phyloP scores from a whole-genome alignment of 2,797 vertebrate genomes.

The Vespertilio murinus region DNA sequence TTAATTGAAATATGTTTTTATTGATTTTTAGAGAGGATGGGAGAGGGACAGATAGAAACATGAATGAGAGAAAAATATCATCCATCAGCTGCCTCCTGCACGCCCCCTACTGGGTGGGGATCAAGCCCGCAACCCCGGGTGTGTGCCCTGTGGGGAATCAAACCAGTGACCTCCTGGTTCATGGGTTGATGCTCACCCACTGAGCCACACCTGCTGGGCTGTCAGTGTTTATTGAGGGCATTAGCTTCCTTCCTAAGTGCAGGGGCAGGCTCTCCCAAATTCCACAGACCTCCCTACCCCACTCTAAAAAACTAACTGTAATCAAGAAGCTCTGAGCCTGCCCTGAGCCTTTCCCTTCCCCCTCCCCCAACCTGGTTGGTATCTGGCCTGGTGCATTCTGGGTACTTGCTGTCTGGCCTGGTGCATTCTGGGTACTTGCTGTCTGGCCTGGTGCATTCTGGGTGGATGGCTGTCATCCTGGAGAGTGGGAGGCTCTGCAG shows the following conservation, averaged over 20 bases:
- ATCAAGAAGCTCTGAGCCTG: neutral
- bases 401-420: neutral
- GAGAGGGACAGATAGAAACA: no score
- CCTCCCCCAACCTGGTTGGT: neutral
- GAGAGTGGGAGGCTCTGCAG: neutral
- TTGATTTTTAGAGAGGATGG: no score
- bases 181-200: no score
- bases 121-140: rapidly evolving
- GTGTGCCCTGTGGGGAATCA: no score
- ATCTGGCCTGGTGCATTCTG: neutral
- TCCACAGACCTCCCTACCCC: neutral
- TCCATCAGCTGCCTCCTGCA: no score
- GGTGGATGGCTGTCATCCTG: neutral
- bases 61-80: no score
- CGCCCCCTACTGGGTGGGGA: no score
- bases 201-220: no score
- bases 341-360: neutral
- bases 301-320: no score
- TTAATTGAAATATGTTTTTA: no score
- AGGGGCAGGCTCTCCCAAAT: neutral
- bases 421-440: neutral
- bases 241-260: neutral
- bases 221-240: slow-evolving; percentile 6
- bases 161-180: no score
- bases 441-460: neutral